Conservation (phyloP, 2,888 invertebrate species). For the Paralinhomoeus sp. region DNA sequence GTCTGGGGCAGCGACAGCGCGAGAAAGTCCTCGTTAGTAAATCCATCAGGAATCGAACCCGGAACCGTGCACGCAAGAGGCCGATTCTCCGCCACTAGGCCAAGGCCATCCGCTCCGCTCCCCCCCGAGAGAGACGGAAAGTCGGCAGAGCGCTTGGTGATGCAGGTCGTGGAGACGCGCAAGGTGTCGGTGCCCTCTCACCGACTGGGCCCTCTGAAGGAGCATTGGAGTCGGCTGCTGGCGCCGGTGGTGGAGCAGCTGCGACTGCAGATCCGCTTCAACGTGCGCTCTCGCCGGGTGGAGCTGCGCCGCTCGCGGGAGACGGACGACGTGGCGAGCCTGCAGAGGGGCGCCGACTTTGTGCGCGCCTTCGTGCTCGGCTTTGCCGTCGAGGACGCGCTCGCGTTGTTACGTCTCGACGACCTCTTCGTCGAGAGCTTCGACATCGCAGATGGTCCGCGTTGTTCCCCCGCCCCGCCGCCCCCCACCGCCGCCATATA, state of each 20-base stretch:
- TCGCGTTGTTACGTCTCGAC: constrained; percentile 75
- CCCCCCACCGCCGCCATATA: too few species aligned
- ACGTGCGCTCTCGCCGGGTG: constrained; percentile 65
- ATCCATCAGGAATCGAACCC: too few species aligned
- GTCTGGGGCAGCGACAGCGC: too few species aligned
- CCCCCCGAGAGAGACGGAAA: too few species aligned
- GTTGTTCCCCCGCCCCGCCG: too few species aligned
- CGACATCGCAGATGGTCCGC: constrained; percentile 57
- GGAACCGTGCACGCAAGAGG: too few species aligned
- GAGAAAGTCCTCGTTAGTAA: too few species aligned
- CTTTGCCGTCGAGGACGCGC: constrained; percentile 85
- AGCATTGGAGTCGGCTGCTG: constrained; percentile 89
- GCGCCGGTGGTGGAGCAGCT: constrained; percentile 85
- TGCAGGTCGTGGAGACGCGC: too few species aligned
- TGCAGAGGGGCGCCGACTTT: constrained; percentile 95
- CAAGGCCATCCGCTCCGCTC: too few species aligned
- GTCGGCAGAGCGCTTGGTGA: too few species aligned
- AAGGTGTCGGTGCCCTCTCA: constrained; percentile 65
- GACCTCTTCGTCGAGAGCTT: constrained; percentile 91
- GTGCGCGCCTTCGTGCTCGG: constrained; percentile 83
- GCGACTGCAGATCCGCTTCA: constrained; percentile 49
- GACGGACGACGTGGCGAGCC: constrained; percentile 58
- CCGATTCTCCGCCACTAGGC: too few species aligned
- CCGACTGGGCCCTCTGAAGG: constrained; percentile 74
- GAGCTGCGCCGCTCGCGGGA: constrained; percentile 46